phyloP scores from a whole-genome alignment of 2,888 invertebrate species.

The Tuta absoluta region DNA sequence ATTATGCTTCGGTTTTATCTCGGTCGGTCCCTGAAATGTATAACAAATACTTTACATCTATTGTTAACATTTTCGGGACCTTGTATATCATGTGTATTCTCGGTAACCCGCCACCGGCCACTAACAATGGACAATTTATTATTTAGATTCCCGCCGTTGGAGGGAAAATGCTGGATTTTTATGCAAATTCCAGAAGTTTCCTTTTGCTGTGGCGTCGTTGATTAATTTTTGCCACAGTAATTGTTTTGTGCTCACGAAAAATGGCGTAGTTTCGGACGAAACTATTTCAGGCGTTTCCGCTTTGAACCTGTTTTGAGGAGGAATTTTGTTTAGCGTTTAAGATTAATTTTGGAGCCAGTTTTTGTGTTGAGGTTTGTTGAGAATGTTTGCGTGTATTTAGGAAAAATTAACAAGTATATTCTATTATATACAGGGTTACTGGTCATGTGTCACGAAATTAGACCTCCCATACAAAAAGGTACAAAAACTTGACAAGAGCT shows the following conservation, averaged over 20 bases:
- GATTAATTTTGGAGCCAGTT: not conserved
- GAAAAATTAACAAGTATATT: no score
- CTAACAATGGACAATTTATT: conserved; percentile 77
- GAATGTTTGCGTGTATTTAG: no score
- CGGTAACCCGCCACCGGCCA: conserved; percentile 53
- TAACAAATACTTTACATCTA: not conserved
- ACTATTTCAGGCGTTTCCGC: conserved; percentile 10
- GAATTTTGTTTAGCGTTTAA: conserved; percentile 8
- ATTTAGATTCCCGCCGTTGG: conserved; percentile 64
- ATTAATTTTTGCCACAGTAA: conserved; percentile 26
- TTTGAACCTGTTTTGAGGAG: conserved; percentile 1
- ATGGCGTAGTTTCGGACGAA: conserved; percentile 8
- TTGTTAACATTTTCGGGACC: conserved; percentile 1
- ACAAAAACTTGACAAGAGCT: no score
- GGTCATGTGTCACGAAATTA: no score
- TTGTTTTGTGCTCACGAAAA: conserved; percentile 25
- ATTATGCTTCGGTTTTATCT: no score
- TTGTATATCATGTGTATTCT: conserved; percentile 42
- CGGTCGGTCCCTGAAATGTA: no score
- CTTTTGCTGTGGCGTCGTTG: conserved; percentile 24
- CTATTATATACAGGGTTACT: no score
- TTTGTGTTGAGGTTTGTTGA: not conserved
- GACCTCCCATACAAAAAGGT: no score
- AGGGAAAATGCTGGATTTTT: conserved; percentile 28
- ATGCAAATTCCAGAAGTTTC: conserved; percentile 33